Evolutionary conservation across 1,140 invertebrate species (phyloP), one percentile per base, ranked within the genome.

Genomic region (Planococcus citri): DNA sequence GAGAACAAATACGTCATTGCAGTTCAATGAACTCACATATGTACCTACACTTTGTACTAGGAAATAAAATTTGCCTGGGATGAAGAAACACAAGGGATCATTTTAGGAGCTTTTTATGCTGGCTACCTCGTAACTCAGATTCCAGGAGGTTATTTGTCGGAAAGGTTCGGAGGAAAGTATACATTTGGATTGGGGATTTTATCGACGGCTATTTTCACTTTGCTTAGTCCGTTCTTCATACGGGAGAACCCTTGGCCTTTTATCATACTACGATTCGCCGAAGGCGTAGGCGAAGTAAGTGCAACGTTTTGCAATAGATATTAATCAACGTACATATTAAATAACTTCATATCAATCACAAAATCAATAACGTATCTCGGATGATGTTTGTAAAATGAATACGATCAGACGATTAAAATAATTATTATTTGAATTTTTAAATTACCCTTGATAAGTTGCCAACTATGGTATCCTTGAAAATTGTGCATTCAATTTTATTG

Each of bases 141-240:
- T n/a, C 83, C 84, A 0, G 85, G 86, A 1, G 85, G 85, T 8
- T 74, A 83, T 24, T 74, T 88, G 21, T 79, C 82, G 9, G 78
- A 82, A 72, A 75, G 76, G 10, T 85, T 82, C 71, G 82, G 82
- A n/a, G 83, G 84, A 1, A 86, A 86, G 71, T 72, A 77, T 24
- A 77, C 82, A n/a, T 78, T 85, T 68, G 80, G 81, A 24, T 68
- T 79, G 14, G 81, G 82, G 0, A 79, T 78, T 17, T 81, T 77
- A 70, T 73, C 79, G 0, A 79, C 82, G 0, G 78, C 82, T 0
- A 75, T 93, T 12, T 86, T 93, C 77, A 89, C 88, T 14, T 79
- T 88, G 69, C 77, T 87, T 25, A 90, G 83, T 12, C 88, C 86
- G 0, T 79, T 81, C 73, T 84, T 84, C n/a, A 84, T 87, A 12